Evolutionary conservation across 2,113 vertebrate genomes (phyloP).

Genomic region (Formicarius rufipectus): DNA sequence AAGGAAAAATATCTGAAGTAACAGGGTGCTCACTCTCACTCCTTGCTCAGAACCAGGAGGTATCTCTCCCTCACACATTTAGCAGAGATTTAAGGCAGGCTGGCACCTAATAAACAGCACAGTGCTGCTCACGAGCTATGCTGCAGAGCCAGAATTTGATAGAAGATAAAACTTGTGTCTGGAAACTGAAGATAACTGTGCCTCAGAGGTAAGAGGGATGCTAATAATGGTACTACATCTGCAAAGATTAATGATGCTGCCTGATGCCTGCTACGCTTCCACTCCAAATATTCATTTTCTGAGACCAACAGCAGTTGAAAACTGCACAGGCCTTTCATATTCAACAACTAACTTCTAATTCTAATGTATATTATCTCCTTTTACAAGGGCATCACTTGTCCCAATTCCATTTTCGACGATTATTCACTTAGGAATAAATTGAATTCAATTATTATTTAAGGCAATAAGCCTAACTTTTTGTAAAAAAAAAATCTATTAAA

Average conservation of each 20-base stretch:
- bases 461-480: not conserved
- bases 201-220: not conserved
- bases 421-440: not conserved
- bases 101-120: not conserved
- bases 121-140: not conserved
- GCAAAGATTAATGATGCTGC: not conserved
- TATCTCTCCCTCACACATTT: not conserved
- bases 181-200: conserved; percentile 14
- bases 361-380: not conserved
- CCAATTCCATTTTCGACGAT: not conserved
- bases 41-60: not conserved
- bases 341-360: not conserved
- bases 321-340: not conserved
- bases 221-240: not conserved
- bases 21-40: not conserved
- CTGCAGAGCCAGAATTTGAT: not conserved
- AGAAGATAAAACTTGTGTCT: not conserved
- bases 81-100: conserved; percentile 21
- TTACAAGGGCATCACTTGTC: not conserved
- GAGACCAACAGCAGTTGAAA: not conserved
- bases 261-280: not conserved
- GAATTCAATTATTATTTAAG: not conserved
- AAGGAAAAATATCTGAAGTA: not conserved
- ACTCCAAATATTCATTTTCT: not conserved
- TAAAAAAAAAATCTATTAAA: not conserved